These are phyloP conservation scores for Agonopterix subpropinquella DNA, from an alignment of 2,888 invertebrate genomes.

Conservation along the genomic window DNA sequence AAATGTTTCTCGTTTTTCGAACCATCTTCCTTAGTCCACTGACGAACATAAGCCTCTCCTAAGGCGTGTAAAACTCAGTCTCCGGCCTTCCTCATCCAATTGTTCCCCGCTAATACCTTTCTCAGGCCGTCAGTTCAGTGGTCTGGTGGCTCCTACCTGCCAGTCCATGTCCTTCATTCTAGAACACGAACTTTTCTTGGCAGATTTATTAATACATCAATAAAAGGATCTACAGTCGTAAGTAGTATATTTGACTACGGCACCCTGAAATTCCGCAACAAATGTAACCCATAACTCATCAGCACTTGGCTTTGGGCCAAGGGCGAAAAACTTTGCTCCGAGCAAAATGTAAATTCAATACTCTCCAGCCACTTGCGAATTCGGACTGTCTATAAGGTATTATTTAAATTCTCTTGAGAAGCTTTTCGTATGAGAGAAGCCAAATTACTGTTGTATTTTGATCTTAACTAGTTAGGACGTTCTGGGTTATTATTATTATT, in stretches of 20 bases:
- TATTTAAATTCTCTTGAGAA: constrained; percentile 11
- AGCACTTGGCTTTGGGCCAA: constrained; percentile 14
- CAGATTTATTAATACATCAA: neutral
- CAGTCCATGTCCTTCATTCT: no score
- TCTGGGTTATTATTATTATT: neutral
- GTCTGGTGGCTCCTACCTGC: no score
- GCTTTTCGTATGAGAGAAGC: neutral
- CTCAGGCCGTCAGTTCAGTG: no score
- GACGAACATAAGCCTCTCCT: no score
- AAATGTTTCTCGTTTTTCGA: no score
- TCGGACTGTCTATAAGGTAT: constrained; percentile 1
- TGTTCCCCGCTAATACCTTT: no score
- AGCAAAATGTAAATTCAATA: constrained; percentile 5
- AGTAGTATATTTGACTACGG: neutral
- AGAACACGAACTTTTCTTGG: neutral
- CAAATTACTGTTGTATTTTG: no score
- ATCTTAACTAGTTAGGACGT: neutral
- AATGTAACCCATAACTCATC: neutral
- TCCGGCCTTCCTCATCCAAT: no score
- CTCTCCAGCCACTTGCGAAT: neutral
- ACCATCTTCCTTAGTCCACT: no score
- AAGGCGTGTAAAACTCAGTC: no score
- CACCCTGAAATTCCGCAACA: neutral
- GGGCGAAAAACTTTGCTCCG: neutral
- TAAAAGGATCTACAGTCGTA: neutral